Base-by-base conservation (phyloP, 2,888 invertebrate genomes). In the Luffia ferchaultella region DNA sequence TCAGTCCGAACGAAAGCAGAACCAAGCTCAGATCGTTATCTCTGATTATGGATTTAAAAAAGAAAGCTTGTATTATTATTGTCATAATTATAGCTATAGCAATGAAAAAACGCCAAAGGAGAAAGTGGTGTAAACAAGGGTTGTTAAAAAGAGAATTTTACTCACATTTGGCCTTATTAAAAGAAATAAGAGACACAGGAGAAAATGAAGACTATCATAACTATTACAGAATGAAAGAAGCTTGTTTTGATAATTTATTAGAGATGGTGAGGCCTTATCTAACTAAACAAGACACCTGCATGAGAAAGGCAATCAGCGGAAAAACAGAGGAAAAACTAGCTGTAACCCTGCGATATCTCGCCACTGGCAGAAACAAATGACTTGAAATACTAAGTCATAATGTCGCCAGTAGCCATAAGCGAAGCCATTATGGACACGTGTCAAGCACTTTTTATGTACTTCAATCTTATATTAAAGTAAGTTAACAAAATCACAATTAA, bases 71-170 rank as follows among this genome's bases (percentile, higher is more conserved):
- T n/a, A n/a, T n/a, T n/a, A n/a, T n/a, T 53, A 51, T 48, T 50
- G 48, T 52, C 46, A 53, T 53, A 52, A 53, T 53, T 53, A 52
- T 53, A 48, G 53, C 51, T 50, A 50, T 51, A 48, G 48, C 50
- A 48, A 50, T 53, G 44, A 53, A 53, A 50, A 53, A 53, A 50
- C 53, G 53, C 51, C 51, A 51, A 51, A 53, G 52, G 50, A 54
- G 52, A 45, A 52, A 54, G 52, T 40, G 40, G 40, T 9, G 7
- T 7, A 50, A 48, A 48, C 18, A 19, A 18, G 41, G 48, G 48
- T 19, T 48, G 42, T 42, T 16, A 42, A 48, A 48, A 40, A 40
- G 40, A 40, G 40, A 40, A 46, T 20, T 45, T 45, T 52, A 52
- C 46, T 48, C 51, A 45, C 51, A 51, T 51, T 48, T 51, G 18